phyloP scores from a whole-genome alignment of 2,888 invertebrate genomes.

The Lasioglossum morio region DNA sequence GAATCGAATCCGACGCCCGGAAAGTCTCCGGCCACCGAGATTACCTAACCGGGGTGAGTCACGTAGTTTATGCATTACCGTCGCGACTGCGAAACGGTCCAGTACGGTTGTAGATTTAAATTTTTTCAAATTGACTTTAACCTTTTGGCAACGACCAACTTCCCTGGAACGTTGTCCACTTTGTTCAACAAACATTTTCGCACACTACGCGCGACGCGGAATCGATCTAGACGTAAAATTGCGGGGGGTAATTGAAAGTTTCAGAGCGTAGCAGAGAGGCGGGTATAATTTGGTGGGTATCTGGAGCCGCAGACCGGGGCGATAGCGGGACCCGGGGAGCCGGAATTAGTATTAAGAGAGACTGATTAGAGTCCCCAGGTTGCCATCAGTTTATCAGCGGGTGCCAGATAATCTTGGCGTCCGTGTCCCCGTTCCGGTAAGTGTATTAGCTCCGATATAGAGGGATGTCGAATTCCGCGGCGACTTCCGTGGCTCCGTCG shows the following conservation, averaged over 20 bases:
- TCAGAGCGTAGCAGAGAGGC: not conserved
- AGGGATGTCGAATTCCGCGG: conserved; percentile 24
- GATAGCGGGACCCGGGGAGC: not conserved
- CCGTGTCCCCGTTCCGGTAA: conserved; percentile 14
- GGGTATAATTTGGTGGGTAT: not conserved
- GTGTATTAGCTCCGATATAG: conserved; percentile 44
- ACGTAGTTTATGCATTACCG: conserved; percentile 19
- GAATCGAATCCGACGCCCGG: not conserved
- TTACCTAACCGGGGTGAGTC: conserved; percentile 28
- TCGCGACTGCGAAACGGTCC: not conserved
- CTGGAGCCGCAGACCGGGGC: not conserved
- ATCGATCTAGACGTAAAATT: not conserved
- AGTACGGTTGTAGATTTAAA: not conserved
- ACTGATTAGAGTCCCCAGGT: conserved; percentile 23
- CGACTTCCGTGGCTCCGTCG: conserved; percentile 37
- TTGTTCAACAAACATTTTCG: not conserved
- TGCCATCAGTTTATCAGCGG: conserved; percentile 1
- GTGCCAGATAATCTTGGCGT: conserved; percentile 36
- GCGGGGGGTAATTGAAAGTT: not conserved
- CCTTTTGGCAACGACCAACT: not conserved
- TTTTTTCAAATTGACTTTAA: not conserved
- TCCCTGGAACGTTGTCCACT: not conserved
- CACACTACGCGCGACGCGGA: not conserved
- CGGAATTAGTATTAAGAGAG: conserved; percentile 35
- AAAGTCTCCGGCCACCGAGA: not conserved